Base-by-base conservation (phyloP, 2,888 invertebrate species). In the Agriotes lineatus region DNA sequence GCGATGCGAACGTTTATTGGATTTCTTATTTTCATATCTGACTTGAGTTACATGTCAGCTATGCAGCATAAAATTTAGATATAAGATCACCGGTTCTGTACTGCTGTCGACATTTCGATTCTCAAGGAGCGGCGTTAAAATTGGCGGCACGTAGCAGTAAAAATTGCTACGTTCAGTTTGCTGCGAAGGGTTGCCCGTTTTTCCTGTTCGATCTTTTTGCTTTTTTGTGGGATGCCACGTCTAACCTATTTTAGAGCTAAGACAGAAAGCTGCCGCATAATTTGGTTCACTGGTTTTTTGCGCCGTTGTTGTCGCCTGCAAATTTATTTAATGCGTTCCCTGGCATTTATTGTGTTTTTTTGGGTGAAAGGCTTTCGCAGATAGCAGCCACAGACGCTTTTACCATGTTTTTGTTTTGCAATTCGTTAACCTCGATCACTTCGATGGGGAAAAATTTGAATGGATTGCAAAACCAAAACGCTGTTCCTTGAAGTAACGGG, bases 91-190 rank as follows among this genome's bases (percentile, higher is more conserved):
- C 52, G 33, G 42, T 68, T 63, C 33, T 56, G 52, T 68, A 59
- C 42, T 44, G 59, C 59, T 64, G 68, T 68, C 63, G 68, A 68
- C 60, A 65, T 69, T 69, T 61, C 69, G 69, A 69, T 56, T 69
- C 60, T 20, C 33, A 65, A 69, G 60, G 30, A 50, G 65, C 54
- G 14, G 45, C 60, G 37, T 75, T 71, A 63, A 71, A 66, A 76
- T 75, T 73, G 69, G 62, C 48, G 70, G 67, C 76, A 76, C 76
- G 76, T 76, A 70, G 58, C 60, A 67, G 69, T 67, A 76, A 76
- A 76, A 77, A 77, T 77, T 76, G 76, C 77, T 71, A 71, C 73
- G 73, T 74, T 73, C 72, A 71, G 70, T 70, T 70, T 70, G 70
- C 67, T 65, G 59, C 66, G 67, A 70, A 70, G 64, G 70, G 67